These are phyloP conservation scores for Notodonta ziczac DNA, from an alignment of 2,888 invertebrate genomes.

Conservation along the genomic window DNA sequence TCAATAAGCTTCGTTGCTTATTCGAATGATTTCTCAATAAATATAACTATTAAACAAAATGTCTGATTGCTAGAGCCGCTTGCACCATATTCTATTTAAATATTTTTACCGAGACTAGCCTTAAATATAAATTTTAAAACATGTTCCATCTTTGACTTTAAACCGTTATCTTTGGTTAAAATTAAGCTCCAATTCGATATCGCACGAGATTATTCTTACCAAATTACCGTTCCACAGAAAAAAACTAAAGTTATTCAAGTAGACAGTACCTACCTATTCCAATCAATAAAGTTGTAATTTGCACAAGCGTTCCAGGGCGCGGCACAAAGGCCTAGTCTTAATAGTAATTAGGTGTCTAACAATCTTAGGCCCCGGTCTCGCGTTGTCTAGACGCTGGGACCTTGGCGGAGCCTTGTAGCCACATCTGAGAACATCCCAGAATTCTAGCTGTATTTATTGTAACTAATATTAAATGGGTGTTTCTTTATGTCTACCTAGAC, in stretches of 20 bases:
- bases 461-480: constrained; percentile 26
- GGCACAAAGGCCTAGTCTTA: constrained; percentile 13
- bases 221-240: not conserved
- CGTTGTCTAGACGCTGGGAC: constrained; percentile 53
- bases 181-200: not conserved
- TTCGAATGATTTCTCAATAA: no score
- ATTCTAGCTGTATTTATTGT: constrained; percentile 24
- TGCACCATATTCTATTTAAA: no score
- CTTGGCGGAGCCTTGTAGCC: constrained; percentile 48
- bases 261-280: not conserved
- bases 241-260: constrained; percentile 6
- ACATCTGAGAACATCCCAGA: constrained; percentile 23
- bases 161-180: no score
- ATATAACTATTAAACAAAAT: no score
- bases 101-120: no score
- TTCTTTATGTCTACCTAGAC: constrained; percentile 2
- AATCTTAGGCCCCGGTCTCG: constrained; percentile 26
- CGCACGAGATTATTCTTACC: not conserved
- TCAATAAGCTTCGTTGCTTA: not conserved
- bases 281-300: constrained; percentile 5
- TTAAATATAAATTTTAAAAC: no score
- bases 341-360: constrained; percentile 47
- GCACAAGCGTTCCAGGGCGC: not conserved
- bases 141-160: no score
- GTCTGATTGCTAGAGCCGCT: no score